Evolutionary conservation across 1,140 invertebrate genomes (phyloP), one percentile per base, ranked within the genome.

Genomic region (Ptiloglossa arizonensis): DNA sequence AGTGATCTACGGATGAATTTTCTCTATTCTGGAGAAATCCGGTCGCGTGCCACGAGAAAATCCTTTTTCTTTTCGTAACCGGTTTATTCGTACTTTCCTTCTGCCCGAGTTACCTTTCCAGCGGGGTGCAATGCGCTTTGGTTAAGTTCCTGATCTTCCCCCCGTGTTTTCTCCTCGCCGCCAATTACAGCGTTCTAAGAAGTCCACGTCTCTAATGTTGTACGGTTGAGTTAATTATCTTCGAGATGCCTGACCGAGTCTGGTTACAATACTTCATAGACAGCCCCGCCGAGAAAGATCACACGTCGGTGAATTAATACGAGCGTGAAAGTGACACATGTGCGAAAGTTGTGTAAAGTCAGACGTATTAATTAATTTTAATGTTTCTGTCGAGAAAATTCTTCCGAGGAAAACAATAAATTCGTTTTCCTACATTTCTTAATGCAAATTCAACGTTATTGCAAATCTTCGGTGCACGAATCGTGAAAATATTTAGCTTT

Each of bases 11-110:
- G 1, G n/a, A 44, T 19, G 52, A 67, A 74, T 74, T 75, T 68
- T 75, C 72, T 44, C 68, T 24, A 5, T 19, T 0, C 8, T 17
- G 15, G 59, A 66, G 76, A 79, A 79, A 79, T 73, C 76, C 8
- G 60, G n/a, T 57, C 59, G 70, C 57, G 56, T 56, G 57, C 46
- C 11, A 27, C 69, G 52, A 59, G 76, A 79, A 73, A 73, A 79
- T 73, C 41, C 60, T 50, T 73, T 79, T 79, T 73, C 70, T 19
- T 57, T 50, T 35, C 35, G 24, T 41, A 72, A 79, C 60, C 50
- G 60, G 70, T 79, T 79, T 57, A 48, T 24, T 54, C 60, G 70
- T 70, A 70, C 76, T 79, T 79, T 78, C 75, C 56, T 62, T 46
- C 57, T 54, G 64, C 5, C 57, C 46, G 64, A 52, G 52, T 63